phyloP scores from a whole-genome alignment of 1,140 invertebrate species.

The Drosophila tropicalis region DNA sequence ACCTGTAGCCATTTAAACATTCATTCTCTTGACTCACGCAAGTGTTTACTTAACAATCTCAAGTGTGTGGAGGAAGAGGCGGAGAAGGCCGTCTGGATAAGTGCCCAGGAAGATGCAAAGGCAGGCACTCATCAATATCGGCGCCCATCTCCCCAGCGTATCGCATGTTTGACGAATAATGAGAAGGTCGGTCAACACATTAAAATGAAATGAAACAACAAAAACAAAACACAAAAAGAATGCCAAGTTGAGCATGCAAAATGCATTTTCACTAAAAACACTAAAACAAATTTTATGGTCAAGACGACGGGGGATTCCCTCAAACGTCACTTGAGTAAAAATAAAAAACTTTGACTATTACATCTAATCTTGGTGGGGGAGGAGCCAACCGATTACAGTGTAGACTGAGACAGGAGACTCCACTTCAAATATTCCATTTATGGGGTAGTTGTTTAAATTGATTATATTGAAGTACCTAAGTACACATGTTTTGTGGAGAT shows the following conservation, averaged over 20 bases:
- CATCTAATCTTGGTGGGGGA: constrained; percentile 24
- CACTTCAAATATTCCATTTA: constrained; percentile 31
- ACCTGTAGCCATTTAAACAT: not conserved
- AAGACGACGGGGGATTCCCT: no score
- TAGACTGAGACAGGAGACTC: not conserved
- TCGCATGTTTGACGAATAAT: not conserved
- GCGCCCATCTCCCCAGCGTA: not conserved
- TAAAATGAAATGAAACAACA: not conserved
- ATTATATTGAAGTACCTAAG: constrained; percentile 31
- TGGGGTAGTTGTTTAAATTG: constrained; percentile 17
- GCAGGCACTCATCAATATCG: not conserved
- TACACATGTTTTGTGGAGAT: constrained; percentile 28
- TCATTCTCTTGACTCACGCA: not conserved
- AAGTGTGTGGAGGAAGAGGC: not conserved
- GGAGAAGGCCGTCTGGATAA: not conserved
- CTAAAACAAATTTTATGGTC: no score
- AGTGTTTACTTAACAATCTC: constrained; percentile 9
- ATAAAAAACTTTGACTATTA: constrained; percentile 14
- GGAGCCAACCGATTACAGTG: no score
- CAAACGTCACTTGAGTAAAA: not conserved
- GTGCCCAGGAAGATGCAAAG: not conserved
- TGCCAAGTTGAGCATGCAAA: no score
- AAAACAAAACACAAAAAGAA: not conserved
- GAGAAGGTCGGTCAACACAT: constrained; percentile 2
- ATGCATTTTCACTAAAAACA: no score